Evolutionary conservation across 1,140 invertebrate species (phyloP).

Genomic region (Drosophila grimshawi): DNA sequence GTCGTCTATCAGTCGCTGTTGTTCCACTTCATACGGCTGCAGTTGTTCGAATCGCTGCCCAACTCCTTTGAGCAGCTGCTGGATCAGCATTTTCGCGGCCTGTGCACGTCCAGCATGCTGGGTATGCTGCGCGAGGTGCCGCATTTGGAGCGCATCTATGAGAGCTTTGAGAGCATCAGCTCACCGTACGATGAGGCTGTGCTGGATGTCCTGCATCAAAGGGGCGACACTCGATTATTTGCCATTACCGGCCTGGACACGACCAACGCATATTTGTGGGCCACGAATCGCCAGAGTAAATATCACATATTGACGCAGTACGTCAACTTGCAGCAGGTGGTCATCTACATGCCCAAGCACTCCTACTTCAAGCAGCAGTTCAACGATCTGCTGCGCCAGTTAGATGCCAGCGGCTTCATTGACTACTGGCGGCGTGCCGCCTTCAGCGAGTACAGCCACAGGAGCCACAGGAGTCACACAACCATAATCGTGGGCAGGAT

Average conservation of each 20-base stretch:
- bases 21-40: slow-evolving; percentile 66
- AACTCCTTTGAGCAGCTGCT: slow-evolving; percentile 52
- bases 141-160: slow-evolving; percentile 12
- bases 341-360: slow-evolving; percentile 72
- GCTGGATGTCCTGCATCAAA: slow-evolving; percentile 33
- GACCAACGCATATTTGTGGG: slow-evolving; percentile 25
- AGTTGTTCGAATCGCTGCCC: slow-evolving; percentile 48
- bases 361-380: slow-evolving; percentile 55
- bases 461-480: not conserved
- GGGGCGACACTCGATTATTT: slow-evolving; percentile 30
- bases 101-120: slow-evolving; percentile 49
- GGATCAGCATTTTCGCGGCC: slow-evolving; percentile 36
- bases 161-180: slow-evolving; percentile 23
- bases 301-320: slow-evolving; percentile 50
- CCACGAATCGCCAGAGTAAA: not conserved
- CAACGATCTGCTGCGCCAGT: slow-evolving; percentile 23
- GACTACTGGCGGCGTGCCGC: slow-evolving; percentile 46
- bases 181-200: slow-evolving; percentile 45
- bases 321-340: slow-evolving; percentile 60
- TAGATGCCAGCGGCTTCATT: slow-evolving; percentile 56
- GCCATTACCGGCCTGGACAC: slow-evolving; percentile 55
- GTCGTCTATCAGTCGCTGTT: slow-evolving; percentile 69
- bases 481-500: not conserved
- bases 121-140: slow-evolving; percentile 57
- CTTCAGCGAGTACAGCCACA: slow-evolving; percentile 30